phyloP scores from a whole-genome alignment of 2,888 invertebrate genomes.

The Mantis religiosa region DNA sequence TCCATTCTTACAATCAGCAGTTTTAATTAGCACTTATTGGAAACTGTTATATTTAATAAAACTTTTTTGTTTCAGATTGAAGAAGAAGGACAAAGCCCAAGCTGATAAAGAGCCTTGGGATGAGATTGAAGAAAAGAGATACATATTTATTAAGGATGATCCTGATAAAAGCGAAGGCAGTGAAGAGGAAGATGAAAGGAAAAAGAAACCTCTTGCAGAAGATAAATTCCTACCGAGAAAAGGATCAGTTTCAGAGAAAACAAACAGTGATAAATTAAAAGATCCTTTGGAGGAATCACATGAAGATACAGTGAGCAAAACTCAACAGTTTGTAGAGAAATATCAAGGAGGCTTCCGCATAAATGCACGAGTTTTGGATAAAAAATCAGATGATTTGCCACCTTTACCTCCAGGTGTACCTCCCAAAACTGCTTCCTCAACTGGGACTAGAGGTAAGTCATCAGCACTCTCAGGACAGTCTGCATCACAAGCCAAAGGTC shows the following conservation, averaged over 20 bases:
- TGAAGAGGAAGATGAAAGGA: conserved; percentile 31
- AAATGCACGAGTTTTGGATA: conserved; percentile 26
- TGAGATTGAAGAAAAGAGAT: conserved; percentile 44
- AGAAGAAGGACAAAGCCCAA: conserved; percentile 52
- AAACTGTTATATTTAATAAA: not conserved
- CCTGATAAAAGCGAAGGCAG: conserved; percentile 24
- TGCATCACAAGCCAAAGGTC: conserved; percentile 38
- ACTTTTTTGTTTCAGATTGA: conserved; percentile 46
- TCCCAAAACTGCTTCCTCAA: conserved; percentile 41
- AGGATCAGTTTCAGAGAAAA: conserved; percentile 27
- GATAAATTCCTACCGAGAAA: conserved; percentile 26
- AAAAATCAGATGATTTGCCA: conserved; percentile 45
- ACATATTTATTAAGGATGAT: conserved; percentile 34
- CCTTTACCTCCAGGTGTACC: conserved; percentile 51
- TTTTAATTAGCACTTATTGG: too few relatives aligned
- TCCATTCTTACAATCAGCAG: too few relatives aligned
- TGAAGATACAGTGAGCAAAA: conserved; percentile 28
- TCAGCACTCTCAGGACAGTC: conserved; percentile 42
- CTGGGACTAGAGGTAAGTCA: conserved; percentile 15
- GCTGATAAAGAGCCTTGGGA: conserved; percentile 37
- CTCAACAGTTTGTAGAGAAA: conserved; percentile 30
- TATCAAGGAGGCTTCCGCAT: conserved; percentile 32
- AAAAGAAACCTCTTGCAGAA: conserved; percentile 28
- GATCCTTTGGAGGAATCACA: conserved; percentile 21
- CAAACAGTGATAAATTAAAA: conserved; percentile 28